phyloP scores from a whole-genome alignment of 2,888 invertebrate species.

The Mythimna pallens region DNA sequence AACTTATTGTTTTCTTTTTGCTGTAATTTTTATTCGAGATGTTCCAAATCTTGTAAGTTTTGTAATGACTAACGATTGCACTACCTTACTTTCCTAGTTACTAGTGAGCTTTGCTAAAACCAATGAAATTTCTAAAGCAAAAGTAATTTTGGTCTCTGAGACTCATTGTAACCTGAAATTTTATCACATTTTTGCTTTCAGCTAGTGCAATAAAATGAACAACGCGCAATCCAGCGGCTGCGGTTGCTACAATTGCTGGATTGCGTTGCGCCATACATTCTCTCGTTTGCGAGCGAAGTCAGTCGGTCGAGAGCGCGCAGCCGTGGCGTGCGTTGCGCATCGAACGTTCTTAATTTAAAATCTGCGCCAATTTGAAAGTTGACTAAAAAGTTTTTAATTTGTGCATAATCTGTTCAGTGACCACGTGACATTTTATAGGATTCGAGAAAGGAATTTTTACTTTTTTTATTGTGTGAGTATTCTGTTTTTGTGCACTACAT shows the following conservation, averaged over 20 bases:
- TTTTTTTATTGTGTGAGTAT: conserved; percentile 57
- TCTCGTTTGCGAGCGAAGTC: conserved; percentile 61
- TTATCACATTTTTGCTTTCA: conserved; percentile 37
- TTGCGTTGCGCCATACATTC: conserved; percentile 64
- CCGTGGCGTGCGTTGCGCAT: conserved; percentile 68
- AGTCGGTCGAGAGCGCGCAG: conserved; percentile 71
- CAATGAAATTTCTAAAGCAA: neutral
- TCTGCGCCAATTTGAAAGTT: conserved; percentile 66
- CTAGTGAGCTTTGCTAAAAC: neutral
- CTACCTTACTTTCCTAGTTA: neutral
- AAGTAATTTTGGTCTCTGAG: neutral
- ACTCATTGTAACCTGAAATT: conserved; percentile 13
- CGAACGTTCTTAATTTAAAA: conserved; percentile 57
- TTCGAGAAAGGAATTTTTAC: conserved; percentile 49
- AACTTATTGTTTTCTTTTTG: no score
- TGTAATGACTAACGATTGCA: neutral
- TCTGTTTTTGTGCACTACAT: conserved; percentile 19
- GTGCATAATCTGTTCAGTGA: conserved; percentile 66
- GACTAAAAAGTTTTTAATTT: conserved; percentile 62
- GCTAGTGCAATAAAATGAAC: conserved; percentile 30
- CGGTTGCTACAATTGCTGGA: conserved; percentile 62
- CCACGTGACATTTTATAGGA: conserved; percentile 60
- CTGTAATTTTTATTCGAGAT: neutral
- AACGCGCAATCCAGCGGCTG: conserved; percentile 56
- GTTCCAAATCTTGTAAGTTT: neutral